A percentile compares a stretch with the other conserved stretches of the same genome.
Conservation (phyloP, 2,113 vertebrate species). For the Prinia subflava region DNA sequence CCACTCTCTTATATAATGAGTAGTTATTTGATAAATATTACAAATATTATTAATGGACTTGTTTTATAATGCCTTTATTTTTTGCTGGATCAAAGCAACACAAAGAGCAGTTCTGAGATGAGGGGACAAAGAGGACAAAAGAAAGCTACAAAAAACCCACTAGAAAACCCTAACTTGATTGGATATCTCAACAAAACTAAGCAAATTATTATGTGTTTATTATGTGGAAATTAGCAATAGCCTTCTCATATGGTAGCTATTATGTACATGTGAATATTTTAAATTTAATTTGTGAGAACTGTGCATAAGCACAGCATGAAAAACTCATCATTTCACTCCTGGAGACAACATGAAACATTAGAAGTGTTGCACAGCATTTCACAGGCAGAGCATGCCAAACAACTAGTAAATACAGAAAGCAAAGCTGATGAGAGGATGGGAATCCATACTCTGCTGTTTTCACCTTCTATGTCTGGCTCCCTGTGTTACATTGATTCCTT, state of each 20-base stretch:
- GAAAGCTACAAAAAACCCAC: background rate
- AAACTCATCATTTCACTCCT: background rate
- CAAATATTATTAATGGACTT: background rate
- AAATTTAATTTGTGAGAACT: background rate
- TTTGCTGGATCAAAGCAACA: background rate
- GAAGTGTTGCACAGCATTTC: background rate
- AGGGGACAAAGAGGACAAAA: background rate
- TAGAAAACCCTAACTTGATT: background rate
- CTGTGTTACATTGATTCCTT: background rate
- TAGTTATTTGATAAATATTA: background rate
- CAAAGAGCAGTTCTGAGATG: background rate
- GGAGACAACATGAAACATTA: background rate
- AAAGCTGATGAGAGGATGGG: background rate
- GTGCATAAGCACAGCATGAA: background rate
- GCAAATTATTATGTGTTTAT: background rate
- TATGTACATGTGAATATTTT: background rate
- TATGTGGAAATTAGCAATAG: background rate
- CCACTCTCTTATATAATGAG: background rate
- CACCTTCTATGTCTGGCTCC: background rate
- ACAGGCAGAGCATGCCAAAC: background rate
- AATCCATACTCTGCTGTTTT: background rate
- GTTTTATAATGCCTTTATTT: background rate
- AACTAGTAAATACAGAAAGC: background rate
- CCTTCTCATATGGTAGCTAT: background rate
- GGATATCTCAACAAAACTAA: background rate